phyloP scores from a whole-genome alignment of 2,797 vertebrate species.

The Danio albolineatus region DNA sequence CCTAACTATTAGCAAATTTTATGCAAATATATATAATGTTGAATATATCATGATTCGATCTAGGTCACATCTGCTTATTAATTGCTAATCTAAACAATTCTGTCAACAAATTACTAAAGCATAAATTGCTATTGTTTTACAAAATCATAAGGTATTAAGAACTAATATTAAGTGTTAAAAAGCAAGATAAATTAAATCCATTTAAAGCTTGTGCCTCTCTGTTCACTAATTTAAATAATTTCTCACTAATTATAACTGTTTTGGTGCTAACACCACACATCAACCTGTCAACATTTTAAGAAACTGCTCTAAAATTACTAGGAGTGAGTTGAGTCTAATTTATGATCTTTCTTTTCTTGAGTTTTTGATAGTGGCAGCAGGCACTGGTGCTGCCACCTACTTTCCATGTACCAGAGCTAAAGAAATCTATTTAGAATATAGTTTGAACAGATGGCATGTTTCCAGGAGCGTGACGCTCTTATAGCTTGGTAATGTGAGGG shows the following conservation, averaged over 20 bases:
- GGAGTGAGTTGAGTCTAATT: neutral
- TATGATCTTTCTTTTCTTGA: conserved; percentile 25
- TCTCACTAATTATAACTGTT: neutral
- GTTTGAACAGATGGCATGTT: conserved; percentile 65
- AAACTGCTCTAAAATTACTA: neutral
- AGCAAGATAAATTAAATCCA: conserved; percentile 6
- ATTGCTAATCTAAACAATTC: neutral
- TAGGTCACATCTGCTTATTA: neutral
- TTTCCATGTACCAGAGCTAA: conserved; percentile 37
- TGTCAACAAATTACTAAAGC: neutral
- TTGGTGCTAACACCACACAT: conserved; percentile 3
- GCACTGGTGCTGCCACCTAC: conserved; percentile 50
- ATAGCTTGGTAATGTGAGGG: conserved; percentile 13
- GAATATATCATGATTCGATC: neutral
- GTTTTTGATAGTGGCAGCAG: conserved; percentile 42
- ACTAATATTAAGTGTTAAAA: neutral
- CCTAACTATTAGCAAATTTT: neutral
- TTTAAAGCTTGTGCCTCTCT: neutral
- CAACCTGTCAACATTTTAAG: neutral
- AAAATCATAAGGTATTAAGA: neutral
- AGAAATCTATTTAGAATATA: conserved; percentile 61
- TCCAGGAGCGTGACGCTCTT: conserved; percentile 37
- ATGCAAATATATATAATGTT: neutral
- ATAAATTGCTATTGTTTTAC: neutral
- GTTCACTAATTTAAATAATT: conserved; percentile 9